phyloP scores from a whole-genome alignment of 2,888 invertebrate genomes.

The Meteorus colon region DNA sequence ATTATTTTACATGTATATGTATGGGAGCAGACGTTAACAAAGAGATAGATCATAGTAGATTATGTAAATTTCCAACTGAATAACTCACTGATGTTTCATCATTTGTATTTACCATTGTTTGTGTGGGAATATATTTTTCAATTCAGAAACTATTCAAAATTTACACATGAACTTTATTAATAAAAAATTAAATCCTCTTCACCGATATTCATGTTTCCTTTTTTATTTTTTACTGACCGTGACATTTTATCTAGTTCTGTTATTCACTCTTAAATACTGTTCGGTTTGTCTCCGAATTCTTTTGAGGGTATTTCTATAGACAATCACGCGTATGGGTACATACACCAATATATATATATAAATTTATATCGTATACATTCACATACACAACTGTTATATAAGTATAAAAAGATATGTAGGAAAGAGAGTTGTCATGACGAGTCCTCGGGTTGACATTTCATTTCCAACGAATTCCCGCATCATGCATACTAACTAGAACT shows the following conservation, averaged over 20 bases:
- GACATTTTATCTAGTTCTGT: neutral
- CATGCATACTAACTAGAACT: constrained; percentile 72
- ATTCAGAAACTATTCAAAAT: too few species aligned
- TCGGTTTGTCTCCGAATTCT: neutral
- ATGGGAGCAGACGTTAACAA: neutral
- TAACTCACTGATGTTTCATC: too few species aligned
- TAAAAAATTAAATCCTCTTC: too few species aligned
- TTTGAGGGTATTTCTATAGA: neutral
- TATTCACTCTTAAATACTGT: neutral
- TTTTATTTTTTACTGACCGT: too few species aligned
- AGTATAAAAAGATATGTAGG: constrained; percentile 10
- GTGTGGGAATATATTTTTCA: too few species aligned
- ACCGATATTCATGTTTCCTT: too few species aligned
- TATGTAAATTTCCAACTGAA: too few species aligned
- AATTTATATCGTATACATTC: neutral
- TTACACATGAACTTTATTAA: too few species aligned
- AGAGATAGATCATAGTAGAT: neutral
- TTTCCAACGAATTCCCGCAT: constrained; percentile 72
- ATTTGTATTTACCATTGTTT: too few species aligned
- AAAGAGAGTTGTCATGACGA: constrained; percentile 70
- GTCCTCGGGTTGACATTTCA: constrained; percentile 72
- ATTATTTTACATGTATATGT: neutral
- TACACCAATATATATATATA: neutral
- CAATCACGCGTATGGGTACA: neutral
- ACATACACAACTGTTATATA: constrained; percentile 7